phyloP scores from a whole-genome alignment of 1,140 invertebrate genomes.

The Leucophenga varia region DNA sequence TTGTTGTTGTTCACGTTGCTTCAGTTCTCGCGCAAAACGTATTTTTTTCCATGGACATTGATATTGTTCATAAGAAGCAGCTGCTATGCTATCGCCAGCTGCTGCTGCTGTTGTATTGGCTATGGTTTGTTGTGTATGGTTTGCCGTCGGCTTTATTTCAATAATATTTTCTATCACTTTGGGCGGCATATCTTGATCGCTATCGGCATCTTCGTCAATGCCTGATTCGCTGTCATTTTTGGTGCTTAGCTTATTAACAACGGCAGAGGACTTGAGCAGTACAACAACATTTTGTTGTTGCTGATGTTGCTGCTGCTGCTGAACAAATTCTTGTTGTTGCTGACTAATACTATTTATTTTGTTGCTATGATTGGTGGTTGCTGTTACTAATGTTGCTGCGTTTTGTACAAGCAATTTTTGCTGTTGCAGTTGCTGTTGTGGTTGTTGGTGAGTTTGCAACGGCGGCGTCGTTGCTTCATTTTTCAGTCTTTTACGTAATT shows the following conservation, averaged over 20 bases:
- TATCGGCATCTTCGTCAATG: constrained; percentile 42
- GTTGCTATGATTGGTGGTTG: constrained; percentile 31
- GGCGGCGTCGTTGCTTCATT: constrained; percentile 27
- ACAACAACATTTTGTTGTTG: constrained; percentile 25
- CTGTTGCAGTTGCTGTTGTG: constrained; percentile 23
- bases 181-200: constrained; percentile 29
- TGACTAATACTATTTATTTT: constrained; percentile 49
- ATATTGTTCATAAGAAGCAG: constrained; percentile 41
- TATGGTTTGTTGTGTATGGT: not conserved
- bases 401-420: constrained; percentile 14
- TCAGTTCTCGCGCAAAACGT: constrained; percentile 49
- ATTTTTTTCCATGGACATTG: constrained; percentile 56
- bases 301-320: constrained; percentile 32
- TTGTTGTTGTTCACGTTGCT: constrained; percentile 36
- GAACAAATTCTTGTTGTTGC: not conserved
- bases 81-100: not conserved
- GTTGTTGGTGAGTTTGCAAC: constrained; percentile 5
- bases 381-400: constrained; percentile 47
- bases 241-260: constrained; percentile 39
- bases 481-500: constrained; percentile 53
- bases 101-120: not conserved
- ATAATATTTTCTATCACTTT: constrained; percentile 9
- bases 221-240: constrained; percentile 49
- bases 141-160: not conserved
- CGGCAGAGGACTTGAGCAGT: constrained; percentile 25